These are phyloP conservation scores for Enteromius radiatus DNA, from an alignment of 2,797 vertebrate species.

Conservation along the genomic window DNA sequence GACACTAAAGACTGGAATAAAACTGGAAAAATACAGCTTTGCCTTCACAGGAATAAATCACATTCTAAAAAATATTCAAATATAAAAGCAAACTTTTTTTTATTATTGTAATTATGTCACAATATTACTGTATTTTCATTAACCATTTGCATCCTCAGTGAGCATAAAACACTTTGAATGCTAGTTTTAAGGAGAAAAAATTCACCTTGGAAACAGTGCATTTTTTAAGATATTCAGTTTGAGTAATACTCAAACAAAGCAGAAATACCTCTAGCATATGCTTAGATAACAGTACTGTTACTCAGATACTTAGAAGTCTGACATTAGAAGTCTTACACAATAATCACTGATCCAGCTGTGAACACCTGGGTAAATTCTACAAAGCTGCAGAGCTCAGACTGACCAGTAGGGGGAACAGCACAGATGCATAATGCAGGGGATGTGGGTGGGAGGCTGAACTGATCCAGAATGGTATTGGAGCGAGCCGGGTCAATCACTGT, in stretches of 20 bases:
- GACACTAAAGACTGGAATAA: neutral
- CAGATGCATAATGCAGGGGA: conserved; percentile 81
- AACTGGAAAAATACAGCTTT: neutral
- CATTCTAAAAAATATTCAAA: neutral
- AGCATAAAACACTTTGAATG: neutral
- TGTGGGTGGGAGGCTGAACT: conserved; percentile 82
- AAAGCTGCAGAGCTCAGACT: conserved; percentile 60
- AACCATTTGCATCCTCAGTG: neutral
- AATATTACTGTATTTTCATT: neutral
- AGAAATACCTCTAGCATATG: neutral
- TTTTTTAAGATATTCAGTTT: neutral
- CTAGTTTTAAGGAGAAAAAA: neutral
- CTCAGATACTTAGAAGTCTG: neutral
- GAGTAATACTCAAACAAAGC: neutral
- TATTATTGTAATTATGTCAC: neutral
- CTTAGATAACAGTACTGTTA: neutral
- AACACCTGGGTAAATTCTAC: neutral
- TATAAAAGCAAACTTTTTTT: neutral
- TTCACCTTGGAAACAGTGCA: neutral
- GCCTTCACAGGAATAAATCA: neutral
- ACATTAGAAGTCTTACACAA: neutral
- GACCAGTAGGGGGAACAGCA: conserved; percentile 79
- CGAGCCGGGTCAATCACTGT: conserved; percentile 84
- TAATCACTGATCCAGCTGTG: neutral
- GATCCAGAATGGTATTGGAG: conserved; percentile 84